phyloP scores from a whole-genome alignment of 2,113 vertebrate genomes.

The Dasyurus viverrinus region DNA sequence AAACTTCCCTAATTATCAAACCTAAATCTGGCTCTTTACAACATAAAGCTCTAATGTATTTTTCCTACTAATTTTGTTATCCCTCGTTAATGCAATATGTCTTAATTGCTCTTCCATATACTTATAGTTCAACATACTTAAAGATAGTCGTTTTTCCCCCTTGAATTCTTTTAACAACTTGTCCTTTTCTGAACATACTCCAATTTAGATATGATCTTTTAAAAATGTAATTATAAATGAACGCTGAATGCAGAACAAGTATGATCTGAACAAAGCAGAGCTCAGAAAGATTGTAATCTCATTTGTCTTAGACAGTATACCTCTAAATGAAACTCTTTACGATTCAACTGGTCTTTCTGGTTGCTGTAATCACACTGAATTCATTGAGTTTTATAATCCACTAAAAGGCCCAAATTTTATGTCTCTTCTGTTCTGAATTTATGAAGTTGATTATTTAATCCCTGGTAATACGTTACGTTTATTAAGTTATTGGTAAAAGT shows the following conservation, averaged over 20 bases:
- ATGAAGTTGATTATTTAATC: background rate
- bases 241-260: background rate
- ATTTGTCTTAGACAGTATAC: background rate
- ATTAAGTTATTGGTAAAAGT: background rate
- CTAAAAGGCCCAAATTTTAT: background rate
- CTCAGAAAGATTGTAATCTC: background rate
- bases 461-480: background rate
- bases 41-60: background rate
- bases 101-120: background rate
- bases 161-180: background rate
- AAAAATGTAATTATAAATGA: background rate
- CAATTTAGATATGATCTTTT: background rate
- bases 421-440: background rate
- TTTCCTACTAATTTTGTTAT: background rate
- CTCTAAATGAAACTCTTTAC: background rate
- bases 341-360: background rate
- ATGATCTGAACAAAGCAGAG: background rate
- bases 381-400: background rate
- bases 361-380: background rate
- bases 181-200: background rate
- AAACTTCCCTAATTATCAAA: background rate
- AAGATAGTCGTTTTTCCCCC: background rate
- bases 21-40: background rate
- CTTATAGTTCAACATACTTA: background rate
- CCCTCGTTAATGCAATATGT: background rate